Base-by-base conservation (phyloP, 2,797 vertebrate species). In the Sarcoramphus papa region DNA sequence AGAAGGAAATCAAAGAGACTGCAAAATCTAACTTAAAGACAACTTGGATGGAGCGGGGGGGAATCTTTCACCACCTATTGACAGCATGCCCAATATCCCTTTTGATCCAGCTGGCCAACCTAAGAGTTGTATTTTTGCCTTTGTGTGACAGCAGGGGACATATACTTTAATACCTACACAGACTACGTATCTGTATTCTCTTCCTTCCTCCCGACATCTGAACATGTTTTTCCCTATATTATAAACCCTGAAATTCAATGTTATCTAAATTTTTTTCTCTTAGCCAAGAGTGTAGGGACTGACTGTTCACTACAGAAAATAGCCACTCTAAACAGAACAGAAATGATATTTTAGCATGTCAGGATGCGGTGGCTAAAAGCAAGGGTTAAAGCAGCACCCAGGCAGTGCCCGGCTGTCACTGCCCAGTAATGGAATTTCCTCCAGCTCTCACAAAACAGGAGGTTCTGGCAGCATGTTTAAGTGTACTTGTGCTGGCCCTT, bases 241-340 rank as follows among this genome's bases (percentile, higher is more conserved):
- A 50, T 37, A 87, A 95, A 56, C 24, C 25, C 45, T 57, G 67
- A 88, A 88, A 85, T 93, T 84, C 62, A 56, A 1, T 63, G 53
- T 80, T 53, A 54, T 20, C 15, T 83, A 2, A 6, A 14, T 18
- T 62, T 81, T 77, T 81, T 47, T 30, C 28, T 45, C 27, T 94
- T 87, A 68, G n/a, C 31, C 30, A 37, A 53, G 41, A 64, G 30
- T 30, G 7, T 41, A 80, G 57, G 53, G 56, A 72, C 76, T 85
- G 90, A 70, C n/a, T 87, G 72, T 75, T 89, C 62, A 14, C 51
- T 50, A 73, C 41, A 95, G 85, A 93, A 96, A 93, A 95, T 89
- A 89, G 90, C 80, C 60, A 90, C 85, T 92, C 57, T 45, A 74
- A 95, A 43, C 14, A 54, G 57, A 77, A 73, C 54, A 65, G 81